phyloP scores from a whole-genome alignment of 92 coral and sea anemone species.

The Parazoanthus swiftii region DNA sequence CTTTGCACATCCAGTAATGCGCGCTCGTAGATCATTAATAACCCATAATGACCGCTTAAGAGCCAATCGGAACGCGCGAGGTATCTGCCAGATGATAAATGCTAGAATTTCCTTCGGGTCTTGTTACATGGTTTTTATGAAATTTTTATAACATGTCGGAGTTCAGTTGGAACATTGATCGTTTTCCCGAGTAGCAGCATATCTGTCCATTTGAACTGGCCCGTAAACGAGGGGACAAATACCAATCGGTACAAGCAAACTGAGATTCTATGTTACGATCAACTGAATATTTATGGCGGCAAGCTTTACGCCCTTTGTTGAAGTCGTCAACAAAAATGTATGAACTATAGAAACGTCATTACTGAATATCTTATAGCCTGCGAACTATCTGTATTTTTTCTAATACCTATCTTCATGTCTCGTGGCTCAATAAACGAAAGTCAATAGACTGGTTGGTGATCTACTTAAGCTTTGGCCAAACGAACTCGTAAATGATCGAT shows the following conservation, averaged over 20 bases:
- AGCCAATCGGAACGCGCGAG: no score
- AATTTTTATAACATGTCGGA: no score
- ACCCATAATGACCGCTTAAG: no score
- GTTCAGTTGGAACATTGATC: no score
- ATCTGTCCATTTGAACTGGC: background rate
- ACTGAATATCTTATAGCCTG: background rate
- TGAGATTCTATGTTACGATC: background rate
- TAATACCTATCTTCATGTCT: background rate
- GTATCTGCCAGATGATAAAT: no score
- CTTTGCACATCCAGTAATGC: no score
- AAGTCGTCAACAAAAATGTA: constrained; percentile 7
- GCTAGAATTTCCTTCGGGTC: no score
- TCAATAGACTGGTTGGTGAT: background rate
- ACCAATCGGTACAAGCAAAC: background rate
- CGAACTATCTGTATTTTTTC: background rate
- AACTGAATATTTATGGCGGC: background rate
- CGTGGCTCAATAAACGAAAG: background rate
- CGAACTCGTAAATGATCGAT: no score
- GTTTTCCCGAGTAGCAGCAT: no score
- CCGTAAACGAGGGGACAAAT: background rate
- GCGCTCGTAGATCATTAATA: no score
- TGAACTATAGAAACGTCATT: background rate
- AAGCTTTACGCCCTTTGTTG: background rate
- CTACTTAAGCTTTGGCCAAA: background rate
- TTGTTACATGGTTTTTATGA: no score